These are phyloP conservation scores for Cherax destructor DNA, from an alignment of 1,140 invertebrate species.

Conservation along the genomic window DNA sequence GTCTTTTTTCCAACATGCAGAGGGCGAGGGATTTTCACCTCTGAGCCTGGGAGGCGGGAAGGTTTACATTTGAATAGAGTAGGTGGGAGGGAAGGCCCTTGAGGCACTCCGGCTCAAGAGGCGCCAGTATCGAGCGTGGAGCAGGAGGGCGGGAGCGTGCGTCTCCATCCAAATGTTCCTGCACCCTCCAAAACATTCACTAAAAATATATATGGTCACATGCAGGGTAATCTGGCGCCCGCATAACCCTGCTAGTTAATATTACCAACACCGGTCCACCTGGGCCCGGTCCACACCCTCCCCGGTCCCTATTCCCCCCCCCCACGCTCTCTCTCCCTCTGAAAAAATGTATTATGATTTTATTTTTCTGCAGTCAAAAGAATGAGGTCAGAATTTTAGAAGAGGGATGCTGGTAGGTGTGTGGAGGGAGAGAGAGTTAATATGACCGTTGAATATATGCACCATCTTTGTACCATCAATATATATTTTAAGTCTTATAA, in stretches of 20 bases:
- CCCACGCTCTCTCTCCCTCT: neutral
- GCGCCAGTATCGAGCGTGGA: slow-evolving; percentile 46
- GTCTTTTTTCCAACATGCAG: neutral
- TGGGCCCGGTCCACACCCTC: neutral
- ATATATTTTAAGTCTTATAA: no score
- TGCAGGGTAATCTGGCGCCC: neutral
- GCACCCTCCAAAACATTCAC: slow-evolving; percentile 10
- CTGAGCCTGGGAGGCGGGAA: slow-evolving; percentile 7
- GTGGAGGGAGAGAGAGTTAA: no score
- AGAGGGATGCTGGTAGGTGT: neutral
- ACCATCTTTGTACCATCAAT: no score
- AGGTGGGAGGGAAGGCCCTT: slow-evolving; percentile 50
- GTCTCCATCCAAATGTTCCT: slow-evolving; percentile 7
- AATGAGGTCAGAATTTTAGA: neutral
- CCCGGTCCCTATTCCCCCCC: neutral
- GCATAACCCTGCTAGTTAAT: neutral
- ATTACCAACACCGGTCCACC: neutral
- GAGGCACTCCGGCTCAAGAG: slow-evolving; percentile 58
- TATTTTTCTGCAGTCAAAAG: neutral
- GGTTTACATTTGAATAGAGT: slow-evolving; percentile 47
- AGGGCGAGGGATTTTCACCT: slow-evolving; percentile 49
- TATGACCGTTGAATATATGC: no score
- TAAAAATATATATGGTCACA: neutral
- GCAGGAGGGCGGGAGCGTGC: neutral
- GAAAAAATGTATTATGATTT: neutral